Evolutionary conservation across 1,140 invertebrate species (phyloP), one percentile per base, ranked within the genome.

Genomic region (Globodera ellingtonae): DNA sequence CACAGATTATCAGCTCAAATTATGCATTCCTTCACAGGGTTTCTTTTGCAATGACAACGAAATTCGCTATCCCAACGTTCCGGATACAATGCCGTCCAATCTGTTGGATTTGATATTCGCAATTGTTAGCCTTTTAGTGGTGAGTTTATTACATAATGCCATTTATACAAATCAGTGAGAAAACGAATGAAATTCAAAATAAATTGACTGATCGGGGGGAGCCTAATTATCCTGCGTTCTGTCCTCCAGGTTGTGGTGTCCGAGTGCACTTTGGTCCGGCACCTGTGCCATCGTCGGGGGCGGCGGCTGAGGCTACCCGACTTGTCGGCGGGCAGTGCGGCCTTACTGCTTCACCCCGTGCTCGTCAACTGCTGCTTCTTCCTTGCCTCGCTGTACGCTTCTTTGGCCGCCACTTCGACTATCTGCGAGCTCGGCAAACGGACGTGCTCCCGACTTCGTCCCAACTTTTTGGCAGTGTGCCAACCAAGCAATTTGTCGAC

Each of bases 11-110:
- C 8, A 50, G 50, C 21, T 56, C 21, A 44, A 5, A 52, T 65
- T 62, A 3, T 81, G 76, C 6, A 9, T 78, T 18, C 44, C 35
- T 50, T 72, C 24, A 9, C 56, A 87, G 85, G 84, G 84, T n/a
- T 85, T 86, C 82, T 85, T 85, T 69, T 85, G 84, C 74, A 80
- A 86, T 50, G 84, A 85, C 46, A 80, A 85, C 62, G 86, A 89
- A 59, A 87, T 87, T 70, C 81, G 86, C 0, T 81, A 81, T 66
- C 86, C 86, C 0, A 56, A 86, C 67, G 24, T 78, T 44, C 71
- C 66, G 9, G 75, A 80, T 56, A 87, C 86, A 21, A 78, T 87
- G 35, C 65, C 66, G 6, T 52, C 75, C 47, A n/a, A 81, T 18
- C 52, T 72, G 15, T 89, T 87, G 86, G 71, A 74, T 46, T 10